A percentile compares a stretch with the other conserved stretches of the same genome.
Conservation (phyloP, 2,797 vertebrate genomes). For the Paratrypauchen microcephalus region DNA sequence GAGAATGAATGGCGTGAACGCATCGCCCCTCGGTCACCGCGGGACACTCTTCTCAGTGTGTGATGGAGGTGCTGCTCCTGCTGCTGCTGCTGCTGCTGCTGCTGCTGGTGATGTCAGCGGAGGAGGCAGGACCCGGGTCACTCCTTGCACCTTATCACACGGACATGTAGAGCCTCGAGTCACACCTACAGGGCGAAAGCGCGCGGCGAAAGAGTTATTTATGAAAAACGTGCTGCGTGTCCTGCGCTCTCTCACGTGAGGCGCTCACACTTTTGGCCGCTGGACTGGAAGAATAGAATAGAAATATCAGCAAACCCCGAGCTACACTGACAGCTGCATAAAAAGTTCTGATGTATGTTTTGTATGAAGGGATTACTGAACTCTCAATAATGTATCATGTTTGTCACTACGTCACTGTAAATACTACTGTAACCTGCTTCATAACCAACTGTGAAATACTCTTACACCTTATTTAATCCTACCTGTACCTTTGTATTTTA, state of each 20-base stretch:
- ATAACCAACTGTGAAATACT: too few relatives aligned
- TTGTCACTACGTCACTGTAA: too few relatives aligned
- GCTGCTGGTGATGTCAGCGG: constrained; percentile 73
- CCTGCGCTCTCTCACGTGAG: background rate
- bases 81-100: background rate
- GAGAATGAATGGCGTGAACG: constrained; percentile 67
- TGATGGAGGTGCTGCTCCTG: constrained; percentile 41
- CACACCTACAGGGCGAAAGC: constrained; percentile 12
- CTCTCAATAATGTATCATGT: too few relatives aligned
- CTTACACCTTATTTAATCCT: too few relatives aligned
- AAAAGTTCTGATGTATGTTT: background rate
- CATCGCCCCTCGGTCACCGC: constrained; percentile 73
- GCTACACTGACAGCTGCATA: background rate
- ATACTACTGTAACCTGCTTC: too few relatives aligned
- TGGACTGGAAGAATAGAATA: background rate
- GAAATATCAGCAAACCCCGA: too few relatives aligned
- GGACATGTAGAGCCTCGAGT: constrained; percentile 1
- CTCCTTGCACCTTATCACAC: constrained; percentile 45
- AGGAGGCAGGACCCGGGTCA: constrained; percentile 71
- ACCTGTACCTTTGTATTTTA: too few relatives aligned
- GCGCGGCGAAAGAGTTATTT: constrained; percentile 9
- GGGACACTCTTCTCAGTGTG: constrained; percentile 62
- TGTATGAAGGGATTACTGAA: background rate
- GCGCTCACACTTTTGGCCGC: background rate
- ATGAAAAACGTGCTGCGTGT: background rate